These are phyloP conservation scores for Scyliorhinus canicula DNA, from an alignment of 2,797 vertebrate genomes.

Conservation along the genomic window DNA sequence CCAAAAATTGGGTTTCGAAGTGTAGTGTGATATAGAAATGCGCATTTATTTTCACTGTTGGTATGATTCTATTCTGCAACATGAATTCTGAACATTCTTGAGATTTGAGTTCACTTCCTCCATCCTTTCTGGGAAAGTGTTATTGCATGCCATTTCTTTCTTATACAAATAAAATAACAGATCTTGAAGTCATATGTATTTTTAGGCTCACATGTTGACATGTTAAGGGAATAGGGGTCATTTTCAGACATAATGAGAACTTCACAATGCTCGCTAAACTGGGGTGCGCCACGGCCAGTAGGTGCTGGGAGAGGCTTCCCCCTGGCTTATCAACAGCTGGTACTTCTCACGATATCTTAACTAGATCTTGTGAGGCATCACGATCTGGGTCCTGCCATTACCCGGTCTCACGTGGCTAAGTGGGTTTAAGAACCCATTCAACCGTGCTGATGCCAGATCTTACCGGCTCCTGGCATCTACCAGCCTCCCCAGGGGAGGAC, in stretches of 20 bases:
- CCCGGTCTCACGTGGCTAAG: too few species aligned
- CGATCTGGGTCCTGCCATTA: too few species aligned
- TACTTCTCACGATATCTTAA: too few species aligned
- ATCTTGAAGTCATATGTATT: not conserved
- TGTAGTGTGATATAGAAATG: slow-evolving; percentile 15
- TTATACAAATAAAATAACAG: slow-evolving; percentile 20
- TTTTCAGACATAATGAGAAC: not conserved
- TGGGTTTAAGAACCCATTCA: too few species aligned
- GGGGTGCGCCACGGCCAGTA: too few species aligned
- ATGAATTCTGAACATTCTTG: slow-evolving; percentile 21
- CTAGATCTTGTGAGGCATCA: too few species aligned
- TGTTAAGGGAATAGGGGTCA: not conserved
- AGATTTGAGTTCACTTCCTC: slow-evolving; percentile 31
- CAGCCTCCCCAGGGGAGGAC: too few species aligned
- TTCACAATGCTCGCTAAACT: not conserved
- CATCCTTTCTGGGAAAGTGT: not conserved
- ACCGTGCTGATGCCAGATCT: too few species aligned
- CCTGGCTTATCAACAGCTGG: too few species aligned
- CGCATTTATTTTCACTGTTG: not conserved
- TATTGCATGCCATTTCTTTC: not conserved
- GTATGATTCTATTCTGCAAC: not conserved
- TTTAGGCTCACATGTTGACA: slow-evolving; percentile 2
- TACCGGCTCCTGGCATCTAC: too few species aligned
- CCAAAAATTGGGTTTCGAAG: slow-evolving; percentile 9
- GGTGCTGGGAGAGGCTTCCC: too few species aligned